Conservation (phyloP, 2,888 invertebrate species). For the Drosophila tripunctata region DNA sequence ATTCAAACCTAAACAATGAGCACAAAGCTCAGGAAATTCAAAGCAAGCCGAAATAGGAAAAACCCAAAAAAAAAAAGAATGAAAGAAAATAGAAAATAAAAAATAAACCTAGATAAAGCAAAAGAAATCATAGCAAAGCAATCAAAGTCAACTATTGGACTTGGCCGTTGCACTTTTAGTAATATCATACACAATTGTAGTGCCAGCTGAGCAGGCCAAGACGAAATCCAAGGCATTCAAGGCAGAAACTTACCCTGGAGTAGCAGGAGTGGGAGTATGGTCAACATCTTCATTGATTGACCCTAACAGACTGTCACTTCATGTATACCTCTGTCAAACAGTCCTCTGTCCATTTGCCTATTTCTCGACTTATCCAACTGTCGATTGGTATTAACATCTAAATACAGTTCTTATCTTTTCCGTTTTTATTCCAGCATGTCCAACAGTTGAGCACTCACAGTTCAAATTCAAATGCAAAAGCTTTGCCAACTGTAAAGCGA, state of each 20-base stretch:
- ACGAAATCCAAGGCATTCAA: conserved; percentile 32
- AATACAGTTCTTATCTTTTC: too few relatives aligned
- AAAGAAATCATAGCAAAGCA: conserved; percentile 39
- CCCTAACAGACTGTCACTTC: neutral
- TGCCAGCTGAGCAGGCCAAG: conserved; percentile 22
- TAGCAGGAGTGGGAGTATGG: neutral
- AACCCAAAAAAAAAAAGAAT: neutral
- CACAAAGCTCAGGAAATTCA: conserved; percentile 9
- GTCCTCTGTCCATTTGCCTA: neutral
- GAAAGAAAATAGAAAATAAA: neutral
- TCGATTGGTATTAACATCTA: neutral
- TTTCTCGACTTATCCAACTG: neutral
- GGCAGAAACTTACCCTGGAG: conserved; percentile 5
- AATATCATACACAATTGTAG: conserved; percentile 50
- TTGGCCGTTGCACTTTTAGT: conserved; percentile 49
- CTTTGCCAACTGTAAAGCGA: neutral
- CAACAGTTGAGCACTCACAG: neutral
- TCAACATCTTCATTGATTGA: neutral
- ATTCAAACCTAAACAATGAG: conserved; percentile 48
- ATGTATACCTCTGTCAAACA: neutral
- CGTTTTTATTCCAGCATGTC: neutral
- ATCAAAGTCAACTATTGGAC: conserved; percentile 48
- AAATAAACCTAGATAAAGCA: neutral
- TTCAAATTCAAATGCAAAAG: neutral
- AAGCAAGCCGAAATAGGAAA: conserved; percentile 12